Evolutionary conservation across 1,140 invertebrate species (phyloP).

Genomic region (Paraescarpia echinospica): DNA sequence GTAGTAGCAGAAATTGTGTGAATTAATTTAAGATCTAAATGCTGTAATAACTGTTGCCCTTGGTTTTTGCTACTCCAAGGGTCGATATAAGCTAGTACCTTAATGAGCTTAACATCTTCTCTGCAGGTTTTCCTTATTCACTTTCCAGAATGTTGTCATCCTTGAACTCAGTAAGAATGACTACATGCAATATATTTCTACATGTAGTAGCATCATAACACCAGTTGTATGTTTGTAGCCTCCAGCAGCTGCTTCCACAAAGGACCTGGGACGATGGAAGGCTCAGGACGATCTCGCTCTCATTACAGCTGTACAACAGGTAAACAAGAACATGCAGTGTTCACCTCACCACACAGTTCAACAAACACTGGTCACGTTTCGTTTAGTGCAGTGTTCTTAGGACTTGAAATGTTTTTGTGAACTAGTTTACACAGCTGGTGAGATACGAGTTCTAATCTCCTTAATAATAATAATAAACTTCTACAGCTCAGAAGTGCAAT

Average conservation of each 20-base stretch:
- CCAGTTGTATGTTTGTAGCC: neutral
- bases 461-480: no score
- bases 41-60: no score
- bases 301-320: slow-evolving; percentile 90
- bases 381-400: neutral
- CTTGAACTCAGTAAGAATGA: no score
- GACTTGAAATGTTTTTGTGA: neutral
- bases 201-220: neutral
- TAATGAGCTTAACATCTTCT: no score
- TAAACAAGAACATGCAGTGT: slow-evolving; percentile 46
- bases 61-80: no score
- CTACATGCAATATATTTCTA: neutral
- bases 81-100: no score
- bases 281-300: slow-evolving; percentile 93
- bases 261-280: slow-evolving; percentile 92
- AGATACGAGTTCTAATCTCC: no score
- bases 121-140: no score
- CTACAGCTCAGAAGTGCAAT: no score
- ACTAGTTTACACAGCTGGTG: neutral
- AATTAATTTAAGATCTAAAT: no score
- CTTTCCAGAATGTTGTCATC: no score
- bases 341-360: neutral
- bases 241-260: slow-evolving; percentile 56
- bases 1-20: no score
- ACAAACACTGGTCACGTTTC: neutral